Evolutionary conservation across 1,140 invertebrate genomes (phyloP).

Genomic region (Brachionus rubens): DNA sequence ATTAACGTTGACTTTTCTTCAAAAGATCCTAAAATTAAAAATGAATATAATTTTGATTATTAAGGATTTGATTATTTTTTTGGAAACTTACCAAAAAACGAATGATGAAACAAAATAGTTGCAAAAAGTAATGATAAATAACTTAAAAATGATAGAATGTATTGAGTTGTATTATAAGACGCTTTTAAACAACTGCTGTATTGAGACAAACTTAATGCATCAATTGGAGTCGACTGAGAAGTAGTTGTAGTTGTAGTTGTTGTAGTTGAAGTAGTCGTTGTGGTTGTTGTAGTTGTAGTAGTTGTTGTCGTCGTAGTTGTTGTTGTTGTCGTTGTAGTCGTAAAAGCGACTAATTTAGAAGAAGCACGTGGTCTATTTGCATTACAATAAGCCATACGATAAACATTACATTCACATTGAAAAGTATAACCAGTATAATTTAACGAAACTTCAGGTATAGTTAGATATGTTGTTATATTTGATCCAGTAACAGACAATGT

Average conservation of each 20-base stretch:
- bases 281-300: constrained; percentile 5
- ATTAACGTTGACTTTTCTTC: constrained; percentile 15
- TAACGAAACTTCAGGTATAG: neutral
- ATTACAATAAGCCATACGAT: constrained; percentile 30
- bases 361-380: constrained; percentile 13
- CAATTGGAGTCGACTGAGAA: neutral
- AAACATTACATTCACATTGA: constrained; percentile 40
- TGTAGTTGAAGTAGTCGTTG: neutral
- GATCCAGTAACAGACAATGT: neutral
- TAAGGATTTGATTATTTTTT: too few relatives aligned
- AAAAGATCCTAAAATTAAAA: constrained; percentile 5
- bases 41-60: neutral
- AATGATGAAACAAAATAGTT: constrained; percentile 34
- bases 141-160: constrained; percentile 9
- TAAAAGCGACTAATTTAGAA: constrained; percentile 8
- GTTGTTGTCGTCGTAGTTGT: constrained; percentile 36
- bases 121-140: constrained; percentile 12
- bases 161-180: constrained; percentile 12
- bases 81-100: constrained; percentile 30
- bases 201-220: constrained; percentile 13
- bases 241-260: constrained; percentile 13
- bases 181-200: neutral
- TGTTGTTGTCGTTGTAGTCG: constrained; percentile 43
- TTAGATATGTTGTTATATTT: constrained; percentile 33
- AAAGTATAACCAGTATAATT: constrained; percentile 22